Evolutionary conservation across 1,140 invertebrate species (phyloP).

Genomic region (Apis cerana): DNA sequence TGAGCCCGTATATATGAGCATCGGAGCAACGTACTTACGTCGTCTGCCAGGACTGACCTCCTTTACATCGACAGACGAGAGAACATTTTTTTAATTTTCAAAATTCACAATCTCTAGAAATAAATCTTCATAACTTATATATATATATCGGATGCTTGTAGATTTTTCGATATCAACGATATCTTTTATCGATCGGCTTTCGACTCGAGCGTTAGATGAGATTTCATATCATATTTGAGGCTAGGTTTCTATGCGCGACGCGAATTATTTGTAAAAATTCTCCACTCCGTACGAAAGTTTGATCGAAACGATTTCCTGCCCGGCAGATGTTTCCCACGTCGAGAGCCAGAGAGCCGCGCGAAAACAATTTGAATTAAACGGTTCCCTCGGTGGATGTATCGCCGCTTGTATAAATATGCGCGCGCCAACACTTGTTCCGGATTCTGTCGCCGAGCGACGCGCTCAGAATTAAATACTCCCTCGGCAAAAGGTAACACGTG

Average conservation of each 20-base stretch:
- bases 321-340: conserved; percentile 41
- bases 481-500: conserved; percentile 54
- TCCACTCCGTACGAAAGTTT: not conserved
- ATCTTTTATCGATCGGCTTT: too few relatives aligned
- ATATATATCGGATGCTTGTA: too few relatives aligned
- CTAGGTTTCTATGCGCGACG: too few relatives aligned
- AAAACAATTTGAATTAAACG: conserved; percentile 41
- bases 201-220: too few relatives aligned
- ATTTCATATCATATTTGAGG: too few relatives aligned
- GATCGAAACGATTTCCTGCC: not conserved
- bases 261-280: too few relatives aligned
- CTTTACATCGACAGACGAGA: not conserved
- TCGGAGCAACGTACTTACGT: conserved; percentile 1
- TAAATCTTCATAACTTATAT: too few relatives aligned
- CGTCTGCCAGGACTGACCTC: conserved; percentile 25
- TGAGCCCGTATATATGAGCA: conserved; percentile 38
- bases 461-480: conserved; percentile 45
- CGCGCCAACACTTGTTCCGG: conserved; percentile 53
- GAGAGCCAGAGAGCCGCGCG: conserved; percentile 21
- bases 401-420: conserved; percentile 41
- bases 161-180: too few relatives aligned
- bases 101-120: too few relatives aligned
- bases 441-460: conserved; percentile 25
- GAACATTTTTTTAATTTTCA: too few relatives aligned
- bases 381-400: conserved; percentile 40